These are phyloP conservation scores for Carassius carassius DNA, from an alignment of 2,113 vertebrate species.

Conservation along the genomic window DNA sequence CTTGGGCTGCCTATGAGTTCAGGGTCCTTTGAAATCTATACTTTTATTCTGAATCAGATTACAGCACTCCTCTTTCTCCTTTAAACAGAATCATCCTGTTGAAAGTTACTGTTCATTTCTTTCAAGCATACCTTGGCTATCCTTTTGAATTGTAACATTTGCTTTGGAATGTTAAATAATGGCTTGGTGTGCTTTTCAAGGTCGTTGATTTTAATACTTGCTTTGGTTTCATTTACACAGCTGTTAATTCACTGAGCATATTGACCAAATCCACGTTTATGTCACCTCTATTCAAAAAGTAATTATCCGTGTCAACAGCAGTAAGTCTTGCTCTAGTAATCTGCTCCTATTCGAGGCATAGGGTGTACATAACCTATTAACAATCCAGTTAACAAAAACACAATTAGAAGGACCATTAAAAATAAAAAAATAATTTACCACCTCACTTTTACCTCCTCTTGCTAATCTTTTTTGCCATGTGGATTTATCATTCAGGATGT, in stretches of 20 bases:
- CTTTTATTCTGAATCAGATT: slow-evolving; percentile 27
- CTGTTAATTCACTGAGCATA: slow-evolving; percentile 35
- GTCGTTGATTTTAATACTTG: slow-evolving; percentile 14
- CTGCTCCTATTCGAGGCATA: slow-evolving; percentile 57
- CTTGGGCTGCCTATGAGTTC: neutral
- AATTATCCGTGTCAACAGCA: slow-evolving; percentile 49
- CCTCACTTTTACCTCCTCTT: neutral
- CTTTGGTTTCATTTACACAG: slow-evolving; percentile 24
- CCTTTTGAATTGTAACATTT: neutral
- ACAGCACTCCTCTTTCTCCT: neutral
- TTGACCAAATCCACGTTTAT: slow-evolving; percentile 38
- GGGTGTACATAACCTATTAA: slow-evolving; percentile 64
- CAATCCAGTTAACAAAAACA: slow-evolving; percentile 61
- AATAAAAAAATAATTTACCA: slow-evolving; percentile 68
- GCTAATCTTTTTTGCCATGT: neutral
- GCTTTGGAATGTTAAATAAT: neutral
- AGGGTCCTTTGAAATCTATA: slow-evolving; percentile 12
- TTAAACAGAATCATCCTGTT: neutral
- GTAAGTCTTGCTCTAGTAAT: slow-evolving; percentile 54
- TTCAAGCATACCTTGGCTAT: neutral
- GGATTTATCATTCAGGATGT: neutral
- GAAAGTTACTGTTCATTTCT: slow-evolving; percentile 1
- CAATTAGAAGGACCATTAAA: slow-evolving; percentile 68
- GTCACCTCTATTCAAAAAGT: neutral
- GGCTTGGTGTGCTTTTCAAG: slow-evolving; percentile 34